These are phyloP conservation scores for Drosophila algonquin DNA, from an alignment of 2,888 invertebrate species.

Conservation along the genomic window DNA sequence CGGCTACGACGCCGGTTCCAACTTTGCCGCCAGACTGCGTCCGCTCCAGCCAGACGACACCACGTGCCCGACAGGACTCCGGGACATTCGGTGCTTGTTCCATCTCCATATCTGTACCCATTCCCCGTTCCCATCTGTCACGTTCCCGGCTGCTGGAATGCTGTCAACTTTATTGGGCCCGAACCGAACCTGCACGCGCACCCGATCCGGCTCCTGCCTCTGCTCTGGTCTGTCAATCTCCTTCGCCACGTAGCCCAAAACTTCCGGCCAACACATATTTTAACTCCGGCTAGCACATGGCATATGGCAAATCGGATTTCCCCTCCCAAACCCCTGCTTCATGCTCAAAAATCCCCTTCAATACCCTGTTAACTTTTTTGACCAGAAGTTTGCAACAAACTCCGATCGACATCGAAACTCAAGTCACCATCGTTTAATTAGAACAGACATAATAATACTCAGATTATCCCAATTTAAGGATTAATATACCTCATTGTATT, in stretches of 20 bases:
- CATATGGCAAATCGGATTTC: slow-evolving; percentile 54
- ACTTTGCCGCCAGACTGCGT: slow-evolving; percentile 54
- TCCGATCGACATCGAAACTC: no score
- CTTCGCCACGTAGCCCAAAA: slow-evolving; percentile 60
- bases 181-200: not conserved
- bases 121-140: slow-evolving; percentile 60
- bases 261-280: slow-evolving; percentile 53
- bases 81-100: slow-evolving; percentile 7
- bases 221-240: slow-evolving; percentile 57
- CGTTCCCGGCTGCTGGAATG: slow-evolving; percentile 58
- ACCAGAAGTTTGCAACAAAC: slow-evolving; percentile 28
- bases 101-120: slow-evolving; percentile 5
- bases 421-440: no score
- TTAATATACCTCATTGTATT: not conserved
- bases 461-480: not conserved
- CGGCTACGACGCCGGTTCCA: slow-evolving; percentile 72
- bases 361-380: not conserved
- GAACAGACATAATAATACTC: slow-evolving; percentile 8
- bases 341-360: not conserved
- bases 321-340: slow-evolving; percentile 16
- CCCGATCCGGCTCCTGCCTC: slow-evolving; percentile 8
- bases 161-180: slow-evolving; percentile 74
- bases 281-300: slow-evolving; percentile 32
- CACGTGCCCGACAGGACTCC: slow-evolving; percentile 19
- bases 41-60: slow-evolving; percentile 39